These are phyloP conservation scores for Crematogaster levior DNA, from an alignment of 2,888 invertebrate genomes.

Conservation along the genomic window DNA sequence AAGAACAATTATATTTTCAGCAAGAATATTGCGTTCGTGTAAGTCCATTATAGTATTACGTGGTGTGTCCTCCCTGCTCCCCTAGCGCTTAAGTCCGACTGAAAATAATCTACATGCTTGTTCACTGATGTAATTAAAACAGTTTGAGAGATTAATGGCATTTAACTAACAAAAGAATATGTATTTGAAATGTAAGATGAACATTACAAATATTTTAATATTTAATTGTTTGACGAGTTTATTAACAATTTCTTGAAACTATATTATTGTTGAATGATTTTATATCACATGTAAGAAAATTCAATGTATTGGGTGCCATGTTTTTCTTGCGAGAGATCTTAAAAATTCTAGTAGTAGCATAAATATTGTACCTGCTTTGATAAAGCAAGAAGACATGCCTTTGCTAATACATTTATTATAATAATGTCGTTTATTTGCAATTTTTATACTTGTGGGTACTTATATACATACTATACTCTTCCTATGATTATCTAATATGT, in stretches of 20 bases:
- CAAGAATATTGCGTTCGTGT: slow-evolving; percentile 86
- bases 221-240: slow-evolving; percentile 29
- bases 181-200: slow-evolving; percentile 61
- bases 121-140: slow-evolving; percentile 61
- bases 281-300: neutral
- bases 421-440: slow-evolving; percentile 16
- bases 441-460: slow-evolving; percentile 54
- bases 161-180: slow-evolving; percentile 66
- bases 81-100: slow-evolving; percentile 66
- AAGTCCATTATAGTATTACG: slow-evolving; percentile 82
- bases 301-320: neutral
- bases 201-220: slow-evolving; percentile 48
- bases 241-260: slow-evolving; percentile 1
- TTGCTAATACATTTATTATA: neutral
- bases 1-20: slow-evolving; percentile 82
- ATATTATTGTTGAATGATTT: neutral
- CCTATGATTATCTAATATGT: slow-evolving; percentile 74
- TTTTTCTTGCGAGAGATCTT: slow-evolving; percentile 2
- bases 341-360: neutral
- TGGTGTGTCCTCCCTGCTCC: slow-evolving; percentile 68
- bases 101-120: slow-evolving; percentile 64
- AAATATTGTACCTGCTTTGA: neutral
- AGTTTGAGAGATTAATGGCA: slow-evolving; percentile 57
- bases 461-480: slow-evolving; percentile 55
- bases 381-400: neutral